Conservation (phyloP, 2,888 invertebrate genomes). For the Sussaba pulchella region DNA sequence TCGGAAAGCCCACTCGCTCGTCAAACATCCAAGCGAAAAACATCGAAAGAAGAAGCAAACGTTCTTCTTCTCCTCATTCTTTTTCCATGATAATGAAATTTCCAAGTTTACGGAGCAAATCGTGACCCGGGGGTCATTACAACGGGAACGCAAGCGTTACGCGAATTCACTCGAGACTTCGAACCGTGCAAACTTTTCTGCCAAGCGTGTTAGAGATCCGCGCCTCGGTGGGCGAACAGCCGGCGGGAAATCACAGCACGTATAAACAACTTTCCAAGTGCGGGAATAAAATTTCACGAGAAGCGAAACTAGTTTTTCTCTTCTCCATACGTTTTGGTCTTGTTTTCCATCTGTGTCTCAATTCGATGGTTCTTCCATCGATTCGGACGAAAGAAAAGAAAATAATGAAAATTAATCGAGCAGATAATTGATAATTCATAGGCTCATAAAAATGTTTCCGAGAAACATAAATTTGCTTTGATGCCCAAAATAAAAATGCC, state of each 20-base stretch:
- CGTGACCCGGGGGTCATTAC: constrained; percentile 70
- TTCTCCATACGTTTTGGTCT: background rate
- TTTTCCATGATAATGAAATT: constrained; percentile 71
- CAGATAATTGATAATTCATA: background rate
- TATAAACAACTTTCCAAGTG: constrained; percentile 62
- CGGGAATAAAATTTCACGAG: constrained; percentile 63
- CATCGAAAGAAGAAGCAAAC: constrained; percentile 42
- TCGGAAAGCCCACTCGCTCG: too few species aligned
- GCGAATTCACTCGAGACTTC: constrained; percentile 69
- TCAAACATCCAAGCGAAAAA: too few species aligned
- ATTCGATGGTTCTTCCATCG: background rate
- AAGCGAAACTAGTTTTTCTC: constrained; percentile 40
- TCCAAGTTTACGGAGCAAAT: constrained; percentile 72
- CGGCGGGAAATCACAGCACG: constrained; percentile 67
- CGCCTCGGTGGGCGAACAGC: constrained; percentile 62
- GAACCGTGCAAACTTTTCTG: constrained; percentile 65
- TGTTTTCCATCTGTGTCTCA: constrained; percentile 20
- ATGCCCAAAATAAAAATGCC: background rate
- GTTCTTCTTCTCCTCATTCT: constrained; percentile 31
- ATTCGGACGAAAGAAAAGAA: too few species aligned
- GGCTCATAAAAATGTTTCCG: too few species aligned
- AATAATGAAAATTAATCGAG: too few species aligned
- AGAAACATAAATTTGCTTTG: background rate
- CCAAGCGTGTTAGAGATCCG: constrained; percentile 62
- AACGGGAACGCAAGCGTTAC: constrained; percentile 50